Evolutionary conservation across 2,888 invertebrate species (phyloP).

Genomic region (Cephus runcator): DNA sequence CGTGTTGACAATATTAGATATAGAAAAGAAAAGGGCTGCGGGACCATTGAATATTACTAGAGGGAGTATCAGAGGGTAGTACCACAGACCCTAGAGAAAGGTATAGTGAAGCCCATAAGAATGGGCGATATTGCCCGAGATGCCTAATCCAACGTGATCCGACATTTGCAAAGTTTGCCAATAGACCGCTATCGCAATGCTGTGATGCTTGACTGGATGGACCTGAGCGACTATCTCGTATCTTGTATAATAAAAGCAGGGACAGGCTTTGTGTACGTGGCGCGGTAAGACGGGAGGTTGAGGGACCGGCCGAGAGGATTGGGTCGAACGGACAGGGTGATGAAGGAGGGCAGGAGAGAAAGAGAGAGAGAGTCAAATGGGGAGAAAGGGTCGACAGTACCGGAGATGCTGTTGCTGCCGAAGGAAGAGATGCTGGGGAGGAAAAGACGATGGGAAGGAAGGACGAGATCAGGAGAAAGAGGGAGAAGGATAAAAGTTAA

Average conservation of each 20-base stretch:
- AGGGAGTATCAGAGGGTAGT: not conserved
- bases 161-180: conserved; percentile 37
- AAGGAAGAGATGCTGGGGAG: not conserved
- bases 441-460: conserved; percentile 22
- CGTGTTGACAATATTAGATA: conserved; percentile 8
- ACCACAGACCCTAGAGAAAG: not conserved
- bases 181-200: conserved; percentile 24
- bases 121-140: conserved; percentile 41
- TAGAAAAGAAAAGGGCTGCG: not conserved
- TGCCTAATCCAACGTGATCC: conserved; percentile 49
- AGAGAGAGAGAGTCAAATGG: not conserved
- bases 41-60: not conserved
- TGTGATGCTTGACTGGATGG: not conserved
- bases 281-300: conserved; percentile 11
- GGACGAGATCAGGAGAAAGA: conserved; percentile 40
- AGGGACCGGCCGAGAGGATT: conserved; percentile 7
- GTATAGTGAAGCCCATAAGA: conserved; percentile 22
- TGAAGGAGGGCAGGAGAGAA: conserved; percentile 16
- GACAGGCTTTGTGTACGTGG: conserved; percentile 46
- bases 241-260: conserved; percentile 52
- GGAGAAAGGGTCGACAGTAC: conserved; percentile 4
- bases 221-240: conserved; percentile 41
- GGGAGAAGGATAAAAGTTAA: conserved; percentile 16
- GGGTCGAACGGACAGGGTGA: conserved; percentile 19
- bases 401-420: conserved; percentile 6